Evolutionary conservation across 1,140 invertebrate species (phyloP).

Genomic region (Doryteuthis pealeii): DNA sequence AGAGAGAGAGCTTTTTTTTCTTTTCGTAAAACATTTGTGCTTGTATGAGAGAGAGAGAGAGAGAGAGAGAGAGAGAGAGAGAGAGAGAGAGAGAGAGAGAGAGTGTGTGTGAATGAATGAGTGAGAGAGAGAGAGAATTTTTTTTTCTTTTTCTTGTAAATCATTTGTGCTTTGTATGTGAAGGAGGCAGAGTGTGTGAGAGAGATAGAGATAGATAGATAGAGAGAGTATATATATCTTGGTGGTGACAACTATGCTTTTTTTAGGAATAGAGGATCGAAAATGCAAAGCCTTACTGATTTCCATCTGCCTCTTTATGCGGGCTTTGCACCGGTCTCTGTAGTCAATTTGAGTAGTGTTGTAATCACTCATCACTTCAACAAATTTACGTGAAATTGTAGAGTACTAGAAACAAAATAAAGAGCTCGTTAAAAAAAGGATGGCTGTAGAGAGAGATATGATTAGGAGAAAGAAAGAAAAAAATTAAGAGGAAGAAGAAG

Average conservation of each 20-base stretch:
- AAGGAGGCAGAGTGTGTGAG: constrained; percentile 12
- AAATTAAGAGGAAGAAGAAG: too few relatives aligned
- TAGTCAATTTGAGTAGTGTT: constrained; percentile 55
- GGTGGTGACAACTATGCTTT: too few relatives aligned
- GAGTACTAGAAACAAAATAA: constrained; percentile 50
- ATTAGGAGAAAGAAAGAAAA: background rate
- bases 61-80: too few relatives aligned
- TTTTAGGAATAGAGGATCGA: background rate
- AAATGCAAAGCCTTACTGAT: constrained; percentile 44
- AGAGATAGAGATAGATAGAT: constrained; percentile 19
- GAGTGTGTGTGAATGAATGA: too few relatives aligned
- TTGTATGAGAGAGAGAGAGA: too few relatives aligned
- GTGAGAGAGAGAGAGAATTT: too few relatives aligned
- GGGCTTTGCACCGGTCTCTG: constrained; percentile 51
- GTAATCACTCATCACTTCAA: constrained; percentile 56
- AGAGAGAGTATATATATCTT: too few relatives aligned
- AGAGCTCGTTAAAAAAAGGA: background rate
- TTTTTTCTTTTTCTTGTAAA: too few relatives aligned
- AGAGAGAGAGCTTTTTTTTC: too few relatives aligned
- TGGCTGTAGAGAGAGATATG: background rate
- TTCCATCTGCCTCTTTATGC: constrained; percentile 55
- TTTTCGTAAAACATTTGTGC: too few relatives aligned
- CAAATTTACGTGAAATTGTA: constrained; percentile 59
- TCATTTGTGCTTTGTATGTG: background rate
- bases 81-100: too few relatives aligned